These are phyloP conservation scores for Euura lappo DNA, from an alignment of 1,140 invertebrate species.

Conservation along the genomic window DNA sequence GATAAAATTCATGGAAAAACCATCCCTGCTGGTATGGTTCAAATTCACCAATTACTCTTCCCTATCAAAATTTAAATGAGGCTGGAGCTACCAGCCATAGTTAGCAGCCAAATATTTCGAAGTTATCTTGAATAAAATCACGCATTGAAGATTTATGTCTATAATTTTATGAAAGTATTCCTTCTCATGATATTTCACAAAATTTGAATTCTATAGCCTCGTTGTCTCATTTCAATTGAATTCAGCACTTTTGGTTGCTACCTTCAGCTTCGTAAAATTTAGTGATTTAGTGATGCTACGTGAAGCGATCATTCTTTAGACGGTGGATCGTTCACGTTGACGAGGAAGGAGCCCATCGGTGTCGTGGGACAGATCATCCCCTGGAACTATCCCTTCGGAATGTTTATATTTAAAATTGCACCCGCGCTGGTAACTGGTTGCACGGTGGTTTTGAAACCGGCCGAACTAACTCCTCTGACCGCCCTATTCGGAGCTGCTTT, in stretches of 20 bases:
- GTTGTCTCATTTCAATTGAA: too few species aligned
- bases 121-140: background rate
- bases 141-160: background rate
- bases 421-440: slow-evolving; percentile 77
- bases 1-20: slow-evolving; percentile 78
- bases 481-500: slow-evolving; percentile 72
- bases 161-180: too few species aligned
- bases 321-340: slow-evolving; percentile 67
- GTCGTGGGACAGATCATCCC: slow-evolving; percentile 83
- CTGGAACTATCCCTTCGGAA: slow-evolving; percentile 83
- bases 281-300: background rate
- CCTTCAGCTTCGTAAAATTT: background rate
- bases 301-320: slow-evolving; percentile 55
- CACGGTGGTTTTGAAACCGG: slow-evolving; percentile 73
- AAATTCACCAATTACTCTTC: too few species aligned
- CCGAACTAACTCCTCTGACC: slow-evolving; percentile 80
- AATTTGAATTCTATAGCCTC: too few species aligned
- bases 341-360: slow-evolving; percentile 78
- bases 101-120: too few species aligned
- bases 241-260: too few species aligned
- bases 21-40: slow-evolving; percentile 62
- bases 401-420: slow-evolving; percentile 81
- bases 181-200: background rate
- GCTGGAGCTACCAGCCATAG: too few species aligned
- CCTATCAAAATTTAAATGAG: background rate